These are phyloP conservation scores for Enoplosus armatus DNA, from an alignment of 2,797 vertebrate species.

Conservation along the genomic window DNA sequence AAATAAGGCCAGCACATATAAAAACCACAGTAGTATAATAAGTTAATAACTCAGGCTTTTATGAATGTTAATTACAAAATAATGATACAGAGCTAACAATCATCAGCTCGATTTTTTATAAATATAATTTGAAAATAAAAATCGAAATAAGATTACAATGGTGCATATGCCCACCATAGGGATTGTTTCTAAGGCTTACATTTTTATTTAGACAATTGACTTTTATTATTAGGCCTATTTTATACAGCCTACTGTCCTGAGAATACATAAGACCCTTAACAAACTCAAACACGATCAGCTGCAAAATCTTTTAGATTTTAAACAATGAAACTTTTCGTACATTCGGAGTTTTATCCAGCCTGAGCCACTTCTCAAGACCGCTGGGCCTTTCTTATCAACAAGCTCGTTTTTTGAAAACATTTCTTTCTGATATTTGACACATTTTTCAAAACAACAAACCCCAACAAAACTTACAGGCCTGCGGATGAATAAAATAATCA, in stretches of 20 bases:
- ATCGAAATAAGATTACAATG: background rate
- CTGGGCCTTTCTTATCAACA: background rate
- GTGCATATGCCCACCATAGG: background rate
- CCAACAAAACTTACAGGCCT: background rate
- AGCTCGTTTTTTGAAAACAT: background rate
- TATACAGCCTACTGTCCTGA: background rate
- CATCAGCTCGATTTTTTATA: background rate
- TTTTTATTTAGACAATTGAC: background rate
- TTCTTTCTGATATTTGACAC: background rate
- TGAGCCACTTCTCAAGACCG: background rate
- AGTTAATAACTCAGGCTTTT: background rate
- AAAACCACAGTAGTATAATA: background rate
- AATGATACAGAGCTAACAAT: background rate
- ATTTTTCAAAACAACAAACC: conserved; percentile 18
- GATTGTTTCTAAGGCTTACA: background rate
- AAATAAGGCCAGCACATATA: background rate
- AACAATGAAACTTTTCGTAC: background rate
- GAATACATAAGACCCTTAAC: background rate
- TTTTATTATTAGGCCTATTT: background rate
- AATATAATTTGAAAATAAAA: background rate
- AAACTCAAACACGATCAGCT: background rate
- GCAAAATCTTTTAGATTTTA: background rate
- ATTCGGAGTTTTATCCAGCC: background rate
- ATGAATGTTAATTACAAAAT: background rate
- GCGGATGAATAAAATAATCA: background rate